phyloP scores from a whole-genome alignment of 2,888 invertebrate species.

The Drosophila suboccidentalis region DNA sequence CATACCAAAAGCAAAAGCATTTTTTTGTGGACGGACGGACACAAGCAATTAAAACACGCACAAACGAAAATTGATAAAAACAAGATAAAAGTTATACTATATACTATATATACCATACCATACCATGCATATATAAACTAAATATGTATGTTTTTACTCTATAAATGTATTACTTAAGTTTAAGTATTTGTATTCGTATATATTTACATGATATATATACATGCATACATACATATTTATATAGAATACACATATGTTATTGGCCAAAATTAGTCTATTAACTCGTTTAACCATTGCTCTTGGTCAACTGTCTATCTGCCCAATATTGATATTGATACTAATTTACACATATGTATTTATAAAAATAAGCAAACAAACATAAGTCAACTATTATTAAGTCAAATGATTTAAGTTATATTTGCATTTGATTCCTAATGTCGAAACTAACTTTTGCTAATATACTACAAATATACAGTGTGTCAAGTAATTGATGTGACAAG shows the following conservation, averaged over 20 bases:
- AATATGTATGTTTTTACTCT: conserved; percentile 68
- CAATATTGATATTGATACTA: conserved; percentile 48
- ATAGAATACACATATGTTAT: conserved; percentile 61
- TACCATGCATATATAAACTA: conserved; percentile 32
- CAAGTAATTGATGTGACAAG: neutral
- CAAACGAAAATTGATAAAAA: conserved; percentile 38
- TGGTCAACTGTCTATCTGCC: conserved; percentile 52
- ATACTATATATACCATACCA: conserved; percentile 36
- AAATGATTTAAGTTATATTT: conserved; percentile 58
- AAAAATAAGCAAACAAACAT: conserved; percentile 9
- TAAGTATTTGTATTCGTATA: conserved; percentile 49
- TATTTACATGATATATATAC: conserved; percentile 14
- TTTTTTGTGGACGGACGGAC: conserved; percentile 3
- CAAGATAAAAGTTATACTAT: conserved; percentile 17
- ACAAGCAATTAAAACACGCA: conserved; percentile 55
- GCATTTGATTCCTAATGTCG: conserved; percentile 69
- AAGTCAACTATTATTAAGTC: conserved; percentile 41
- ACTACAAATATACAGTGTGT: conserved; percentile 39
- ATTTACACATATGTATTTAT: conserved; percentile 19
- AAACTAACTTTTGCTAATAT: conserved; percentile 62
- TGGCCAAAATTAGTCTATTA: conserved; percentile 61
- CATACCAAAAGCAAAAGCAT: conserved; percentile 14
- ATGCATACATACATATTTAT: conserved; percentile 26
- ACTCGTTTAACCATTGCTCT: conserved; percentile 46
- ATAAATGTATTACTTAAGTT: conserved; percentile 51